These are phyloP conservation scores for Morinoia aosen DNA, from an alignment of 2,888 invertebrate genomes.

Conservation along the genomic window DNA sequence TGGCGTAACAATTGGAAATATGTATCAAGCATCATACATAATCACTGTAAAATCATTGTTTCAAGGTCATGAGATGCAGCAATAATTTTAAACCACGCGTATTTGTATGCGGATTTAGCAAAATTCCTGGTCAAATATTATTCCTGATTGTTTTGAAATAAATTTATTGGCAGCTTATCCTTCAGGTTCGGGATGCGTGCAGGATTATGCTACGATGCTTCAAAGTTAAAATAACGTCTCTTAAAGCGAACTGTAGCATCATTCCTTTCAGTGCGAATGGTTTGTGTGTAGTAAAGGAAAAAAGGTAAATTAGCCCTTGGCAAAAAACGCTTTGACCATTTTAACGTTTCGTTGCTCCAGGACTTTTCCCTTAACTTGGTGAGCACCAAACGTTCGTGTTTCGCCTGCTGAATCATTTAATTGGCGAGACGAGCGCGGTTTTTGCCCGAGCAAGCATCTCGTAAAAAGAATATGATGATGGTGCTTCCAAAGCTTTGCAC, in stretches of 20 bases:
- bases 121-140: neutral
- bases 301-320: neutral
- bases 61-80: too few species aligned
- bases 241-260: neutral
- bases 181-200: neutral
- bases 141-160: neutral
- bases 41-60: too few species aligned
- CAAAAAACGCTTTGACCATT: neutral
- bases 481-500: conserved; percentile 21
- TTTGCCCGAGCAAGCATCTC: conserved; percentile 12
- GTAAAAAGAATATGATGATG: conserved; percentile 28
- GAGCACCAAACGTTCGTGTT: conserved; percentile 3
- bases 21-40: too few species aligned
- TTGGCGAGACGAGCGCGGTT: conserved; percentile 20
- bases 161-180: neutral
- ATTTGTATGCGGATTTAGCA: neutral
- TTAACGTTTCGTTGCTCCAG: neutral
- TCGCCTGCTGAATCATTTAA: conserved; percentile 1
- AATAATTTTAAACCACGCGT: too few species aligned
- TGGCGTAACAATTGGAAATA: too few species aligned
- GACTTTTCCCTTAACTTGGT: neutral
- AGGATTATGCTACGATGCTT: neutral
- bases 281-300: neutral
- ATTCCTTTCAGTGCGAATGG: neutral
- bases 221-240: neutral